Evolutionary conservation across 2,113 vertebrate species (phyloP), one percentile per base, ranked within the genome.

Genomic region (Motacilla alba): DNA sequence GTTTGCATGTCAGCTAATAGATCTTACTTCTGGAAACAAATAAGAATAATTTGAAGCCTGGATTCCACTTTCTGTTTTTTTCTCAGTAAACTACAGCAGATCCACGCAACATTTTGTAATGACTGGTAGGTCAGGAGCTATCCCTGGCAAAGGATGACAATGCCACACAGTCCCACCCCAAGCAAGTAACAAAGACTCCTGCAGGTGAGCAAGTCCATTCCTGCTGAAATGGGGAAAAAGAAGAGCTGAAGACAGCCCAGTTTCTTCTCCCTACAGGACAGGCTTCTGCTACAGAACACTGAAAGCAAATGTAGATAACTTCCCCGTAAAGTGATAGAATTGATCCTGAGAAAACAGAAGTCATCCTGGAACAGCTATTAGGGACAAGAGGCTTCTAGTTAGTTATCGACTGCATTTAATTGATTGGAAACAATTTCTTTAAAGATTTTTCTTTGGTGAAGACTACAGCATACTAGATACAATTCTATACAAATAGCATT

Each of bases 181-280:
- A 59, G 27, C 33, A 64, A 0, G 0, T 9, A n/a, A 15, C 2
- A n/a, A 86, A 52, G 2, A 2, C 15, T 49, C 39, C 52, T 26
- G 20, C 17, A n/a, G 31, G 39, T 12, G 11, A 63, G 15, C 23
- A 63, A 64, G n/a, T 1, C 6, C 52, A 75, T 4, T n/a, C 13
- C 37, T n/a, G 9, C 19, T 46, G 41, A 28, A 46, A 47, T 0
- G 1, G 17, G 12, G 37, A 50, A 19, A 0, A 4, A 31, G 33
- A 88, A 37, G 23, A 39, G 12, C 27, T 41, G 80, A 50, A 78
- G 56, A 55, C 23, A 95, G 52, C 8, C 16, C 27, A 24, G 13
- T 7, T 27, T 27, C 2, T 53, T 30, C 24, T 27, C 22, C 8
- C 19, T 24, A 20, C 14, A 20, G 33, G 8, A 60, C 15, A 60